Base-by-base conservation (phyloP, 2,888 invertebrate genomes). In the Phortica okadai region DNA sequence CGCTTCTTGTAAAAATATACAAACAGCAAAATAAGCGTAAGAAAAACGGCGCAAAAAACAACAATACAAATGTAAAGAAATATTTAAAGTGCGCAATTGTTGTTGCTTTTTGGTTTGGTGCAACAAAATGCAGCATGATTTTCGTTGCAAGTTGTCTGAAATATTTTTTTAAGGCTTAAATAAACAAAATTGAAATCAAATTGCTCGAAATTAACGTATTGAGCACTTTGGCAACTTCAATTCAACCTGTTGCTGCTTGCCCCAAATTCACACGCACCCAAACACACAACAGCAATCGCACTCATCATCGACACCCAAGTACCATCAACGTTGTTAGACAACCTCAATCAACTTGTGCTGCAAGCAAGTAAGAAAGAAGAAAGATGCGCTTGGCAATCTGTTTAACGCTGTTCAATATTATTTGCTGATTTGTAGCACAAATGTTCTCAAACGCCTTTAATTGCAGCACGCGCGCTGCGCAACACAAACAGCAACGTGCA, bases 271-370 rank as follows among this genome's bases (percentile, higher is more conserved):
- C 16, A 8, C 21, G 16, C 59, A 54, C 54, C 1, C 54, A 54
- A 1, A n/a, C 42, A 67, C 16, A 67, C 67, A 67, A 67, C 16
- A 42, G 41, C 10, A 54, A 14, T 1, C 11, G 7, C 56, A 56
- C 56, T 16, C 56, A 16, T 56, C 56, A 56, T 33, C 33, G 33
- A 33, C 50, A 50, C 50, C 6, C 14, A 8, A 50, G 14, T 50
- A 50, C 14, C 50, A 50, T 11, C 50, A 50, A 50, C 50, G 14
- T 66, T 44, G 11, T 45, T 50, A 69, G 56, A 72, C 69, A 72
- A 72, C 33, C 33, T 72, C 70, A 72, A 72, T 72, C 70, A 72
- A 25, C 70, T 72, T 72, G 70, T 54, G 70, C 70, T 44, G 33
- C 21, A 14, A 7, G 54, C 50, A 33, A 14, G 64, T 54, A 54